Evolutionary conservation across 92 coral and sea anemone species (phyloP).

Genomic region (Pocillopora grandis): DNA sequence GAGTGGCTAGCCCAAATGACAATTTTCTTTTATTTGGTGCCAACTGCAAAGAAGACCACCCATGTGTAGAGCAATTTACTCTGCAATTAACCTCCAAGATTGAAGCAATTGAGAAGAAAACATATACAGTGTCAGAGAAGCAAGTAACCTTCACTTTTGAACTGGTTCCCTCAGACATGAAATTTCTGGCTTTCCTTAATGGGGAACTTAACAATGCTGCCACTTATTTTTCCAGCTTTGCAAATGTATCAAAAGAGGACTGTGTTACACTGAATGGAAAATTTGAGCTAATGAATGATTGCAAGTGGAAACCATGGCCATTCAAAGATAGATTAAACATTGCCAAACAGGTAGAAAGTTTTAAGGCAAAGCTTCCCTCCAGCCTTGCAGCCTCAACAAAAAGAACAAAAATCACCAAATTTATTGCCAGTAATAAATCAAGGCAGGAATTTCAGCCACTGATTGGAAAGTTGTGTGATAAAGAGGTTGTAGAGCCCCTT

Average conservation of each 20-base stretch:
- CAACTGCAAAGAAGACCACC: constrained; percentile 44
- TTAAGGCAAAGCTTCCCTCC: constrained; percentile 13
- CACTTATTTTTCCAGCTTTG: constrained; percentile 57
- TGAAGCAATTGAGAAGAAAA: constrained; percentile 37
- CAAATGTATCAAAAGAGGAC: constrained; percentile 42
- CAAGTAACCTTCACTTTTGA: constrained; percentile 54
- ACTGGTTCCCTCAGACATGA: constrained; percentile 61
- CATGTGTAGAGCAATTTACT: constrained; percentile 14
- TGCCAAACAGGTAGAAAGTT: constrained; percentile 49
- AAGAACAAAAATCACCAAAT: constrained; percentile 26
- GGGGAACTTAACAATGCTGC: constrained; percentile 54
- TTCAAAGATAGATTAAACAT: constrained; percentile 30
- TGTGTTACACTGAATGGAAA: constrained; percentile 26
- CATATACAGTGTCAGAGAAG: constrained; percentile 36
- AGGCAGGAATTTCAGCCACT: constrained; percentile 59
- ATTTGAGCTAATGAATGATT: constrained; percentile 38
- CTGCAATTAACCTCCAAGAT: constrained; percentile 12
- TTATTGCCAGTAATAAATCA: constrained; percentile 45
- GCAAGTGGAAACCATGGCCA: constrained; percentile 58
- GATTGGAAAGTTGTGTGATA: constrained; percentile 53
- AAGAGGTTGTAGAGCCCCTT: constrained; percentile 42
- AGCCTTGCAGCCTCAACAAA: constrained; percentile 19
- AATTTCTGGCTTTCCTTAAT: constrained; percentile 52
- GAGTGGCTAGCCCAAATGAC: constrained; percentile 53
- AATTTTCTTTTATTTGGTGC: constrained; percentile 44